Conservation (phyloP, 2,797 vertebrate species). For the Pangasius larnaudii region DNA sequence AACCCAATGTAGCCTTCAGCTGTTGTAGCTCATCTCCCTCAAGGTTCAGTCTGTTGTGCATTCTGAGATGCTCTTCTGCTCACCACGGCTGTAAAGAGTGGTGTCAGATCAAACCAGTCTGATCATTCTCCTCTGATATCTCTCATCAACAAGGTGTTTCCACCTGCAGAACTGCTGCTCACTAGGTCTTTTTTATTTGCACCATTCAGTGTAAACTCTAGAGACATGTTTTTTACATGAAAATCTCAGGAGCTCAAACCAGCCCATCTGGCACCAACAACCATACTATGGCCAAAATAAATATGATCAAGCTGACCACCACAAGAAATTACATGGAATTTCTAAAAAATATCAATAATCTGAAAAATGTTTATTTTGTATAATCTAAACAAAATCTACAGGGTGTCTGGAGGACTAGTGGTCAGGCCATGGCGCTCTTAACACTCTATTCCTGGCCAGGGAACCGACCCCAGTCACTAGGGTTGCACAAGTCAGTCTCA, state of each 20-base stretch:
- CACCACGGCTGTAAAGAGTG: background rate
- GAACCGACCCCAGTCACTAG: no score
- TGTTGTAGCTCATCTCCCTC: background rate
- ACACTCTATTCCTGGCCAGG: no score
- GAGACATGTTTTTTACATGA: background rate
- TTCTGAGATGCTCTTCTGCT: background rate
- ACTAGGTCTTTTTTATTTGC: background rate
- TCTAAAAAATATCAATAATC: no score
- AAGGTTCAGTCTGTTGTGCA: background rate
- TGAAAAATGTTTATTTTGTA: background rate
- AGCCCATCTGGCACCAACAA: background rate
- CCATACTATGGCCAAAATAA: background rate
- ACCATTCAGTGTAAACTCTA: background rate
- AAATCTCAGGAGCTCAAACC: background rate
- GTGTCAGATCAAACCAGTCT: background rate
- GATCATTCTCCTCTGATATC: background rate
- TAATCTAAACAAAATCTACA: background rate
- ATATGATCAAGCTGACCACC: background rate
- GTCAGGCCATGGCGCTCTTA: no score
- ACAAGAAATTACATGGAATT: background rate
- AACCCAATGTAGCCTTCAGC: background rate
- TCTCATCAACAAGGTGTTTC: background rate
- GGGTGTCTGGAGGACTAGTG: no score
- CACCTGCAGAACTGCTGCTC: no score
- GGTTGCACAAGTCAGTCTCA: no score